phyloP scores from a whole-genome alignment of 2,113 vertebrate genomes.

The Periophthalmus modestus region DNA sequence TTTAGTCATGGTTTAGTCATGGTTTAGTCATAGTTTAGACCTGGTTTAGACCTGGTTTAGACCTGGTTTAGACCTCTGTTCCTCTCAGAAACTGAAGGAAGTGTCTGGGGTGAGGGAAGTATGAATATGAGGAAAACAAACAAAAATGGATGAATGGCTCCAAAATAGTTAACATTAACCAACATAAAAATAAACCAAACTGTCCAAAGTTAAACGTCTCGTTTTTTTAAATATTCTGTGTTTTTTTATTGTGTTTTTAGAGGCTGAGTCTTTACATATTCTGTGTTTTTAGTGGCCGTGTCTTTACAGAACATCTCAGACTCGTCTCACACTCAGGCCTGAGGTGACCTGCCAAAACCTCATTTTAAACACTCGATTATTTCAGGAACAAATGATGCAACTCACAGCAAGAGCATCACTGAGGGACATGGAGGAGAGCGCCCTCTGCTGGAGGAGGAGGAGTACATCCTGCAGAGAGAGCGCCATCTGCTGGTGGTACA shows the following conservation, averaged over 20 bases:
- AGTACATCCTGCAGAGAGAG: neutral
- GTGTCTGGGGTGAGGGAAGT: too few species aligned
- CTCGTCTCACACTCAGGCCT: too few species aligned
- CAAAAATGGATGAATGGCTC: too few species aligned
- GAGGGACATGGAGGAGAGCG: constrained; percentile 22
- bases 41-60: too few species aligned
- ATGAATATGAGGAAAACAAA: too few species aligned
- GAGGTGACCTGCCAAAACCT: constrained; percentile 41
- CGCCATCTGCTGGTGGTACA: constrained; percentile 2
- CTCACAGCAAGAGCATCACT: constrained; percentile 39
- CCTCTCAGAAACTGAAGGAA: too few species aligned
- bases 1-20: too few species aligned
- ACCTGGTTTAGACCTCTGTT: too few species aligned
- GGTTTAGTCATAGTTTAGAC: too few species aligned
- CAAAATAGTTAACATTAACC: too few species aligned
- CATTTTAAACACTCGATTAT: constrained; percentile 49
- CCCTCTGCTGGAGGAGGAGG: constrained; percentile 53
- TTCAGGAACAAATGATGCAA: constrained; percentile 66
- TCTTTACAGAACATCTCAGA: neutral
- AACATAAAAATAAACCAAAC: too few species aligned
- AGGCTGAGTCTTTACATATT: neutral
- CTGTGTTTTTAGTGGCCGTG: neutral
- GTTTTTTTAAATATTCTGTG: constrained; percentile 19
- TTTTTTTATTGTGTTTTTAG: neutral
- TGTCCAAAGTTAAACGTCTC: too few species aligned